These are phyloP conservation scores for Hydropsyche betteni DNA, from an alignment of 2,888 invertebrate genomes.

Conservation along the genomic window DNA sequence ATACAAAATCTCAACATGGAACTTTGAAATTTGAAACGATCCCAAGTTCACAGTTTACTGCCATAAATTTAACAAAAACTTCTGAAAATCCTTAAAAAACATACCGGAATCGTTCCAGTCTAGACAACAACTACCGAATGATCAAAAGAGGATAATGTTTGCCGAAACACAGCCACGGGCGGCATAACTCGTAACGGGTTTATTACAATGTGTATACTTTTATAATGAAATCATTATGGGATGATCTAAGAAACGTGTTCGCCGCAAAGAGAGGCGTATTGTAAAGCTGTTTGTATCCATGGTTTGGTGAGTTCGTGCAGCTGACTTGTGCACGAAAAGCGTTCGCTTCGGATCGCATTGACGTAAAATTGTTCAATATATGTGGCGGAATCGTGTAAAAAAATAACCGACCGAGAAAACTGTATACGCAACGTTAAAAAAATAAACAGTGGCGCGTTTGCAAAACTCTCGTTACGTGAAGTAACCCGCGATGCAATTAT, in stretches of 20 bases:
- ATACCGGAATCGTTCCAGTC: too few species aligned
- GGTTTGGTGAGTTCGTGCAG: constrained; percentile 28
- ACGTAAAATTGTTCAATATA: constrained; percentile 18
- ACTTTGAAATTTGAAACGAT: too few species aligned
- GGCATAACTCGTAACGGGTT: constrained; percentile 11
- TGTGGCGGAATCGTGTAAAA: constrained; percentile 12
- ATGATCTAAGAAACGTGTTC: constrained; percentile 32
- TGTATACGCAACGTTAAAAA: constrained; percentile 10
- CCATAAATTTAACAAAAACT: too few species aligned
- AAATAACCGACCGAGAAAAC: background rate
- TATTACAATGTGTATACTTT: constrained; percentile 18
- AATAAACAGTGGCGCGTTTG: constrained; percentile 15
- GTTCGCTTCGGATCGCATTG: constrained; percentile 15
- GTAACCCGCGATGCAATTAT: background rate
- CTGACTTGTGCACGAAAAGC: constrained; percentile 22
- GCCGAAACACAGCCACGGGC: constrained; percentile 16
- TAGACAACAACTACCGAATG: too few species aligned
- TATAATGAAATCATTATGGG: constrained; percentile 24
- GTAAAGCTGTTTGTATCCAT: constrained; percentile 30
- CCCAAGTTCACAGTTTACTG: too few species aligned
- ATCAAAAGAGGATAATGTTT: background rate
- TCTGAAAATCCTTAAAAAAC: too few species aligned
- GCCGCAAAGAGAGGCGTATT: constrained; percentile 21
- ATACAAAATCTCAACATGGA: too few species aligned
- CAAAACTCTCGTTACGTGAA: constrained; percentile 5